These are phyloP conservation scores for Eurois occulta DNA, from an alignment of 2,888 invertebrate genomes.

Conservation along the genomic window DNA sequence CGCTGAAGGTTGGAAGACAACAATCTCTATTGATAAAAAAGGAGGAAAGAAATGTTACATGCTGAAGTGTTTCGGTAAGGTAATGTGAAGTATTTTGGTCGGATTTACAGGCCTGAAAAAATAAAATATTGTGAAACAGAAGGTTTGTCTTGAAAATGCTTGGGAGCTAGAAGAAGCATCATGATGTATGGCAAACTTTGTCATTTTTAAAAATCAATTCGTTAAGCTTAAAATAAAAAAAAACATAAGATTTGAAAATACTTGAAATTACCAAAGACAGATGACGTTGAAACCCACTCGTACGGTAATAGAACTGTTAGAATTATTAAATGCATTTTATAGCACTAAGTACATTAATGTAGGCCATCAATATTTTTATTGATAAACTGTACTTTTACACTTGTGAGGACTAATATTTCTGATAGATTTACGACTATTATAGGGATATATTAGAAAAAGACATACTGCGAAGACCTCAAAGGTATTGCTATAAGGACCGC, in stretches of 20 bases:
- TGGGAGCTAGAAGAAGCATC: not conserved
- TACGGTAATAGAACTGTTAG: not conserved
- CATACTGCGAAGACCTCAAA: not conserved
- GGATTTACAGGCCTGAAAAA: not conserved
- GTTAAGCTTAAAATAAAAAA: not conserved
- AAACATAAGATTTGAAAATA: too few species aligned
- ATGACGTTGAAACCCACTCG: not conserved
- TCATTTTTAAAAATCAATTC: not conserved
- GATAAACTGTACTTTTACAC: not conserved
- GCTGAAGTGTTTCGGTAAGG: conserved; percentile 4
- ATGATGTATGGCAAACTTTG: not conserved
- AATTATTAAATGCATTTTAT: not conserved
- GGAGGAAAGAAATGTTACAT: conserved; percentile 27
- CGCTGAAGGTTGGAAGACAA: conserved; percentile 61
- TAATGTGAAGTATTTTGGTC: not conserved
- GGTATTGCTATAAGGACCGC: too few species aligned
- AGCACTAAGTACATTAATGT: too few species aligned
- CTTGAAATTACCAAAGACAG: not conserved
- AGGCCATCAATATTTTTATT: not conserved
- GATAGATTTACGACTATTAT: not conserved
- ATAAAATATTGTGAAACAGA: not conserved
- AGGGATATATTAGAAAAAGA: not conserved
- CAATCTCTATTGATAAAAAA: conserved; percentile 54
- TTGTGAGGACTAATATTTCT: not conserved
- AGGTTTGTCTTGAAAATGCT: not conserved